Base-by-base conservation (phyloP, 2,888 invertebrate species). In the Zhuqinia jingwanae region DNA sequence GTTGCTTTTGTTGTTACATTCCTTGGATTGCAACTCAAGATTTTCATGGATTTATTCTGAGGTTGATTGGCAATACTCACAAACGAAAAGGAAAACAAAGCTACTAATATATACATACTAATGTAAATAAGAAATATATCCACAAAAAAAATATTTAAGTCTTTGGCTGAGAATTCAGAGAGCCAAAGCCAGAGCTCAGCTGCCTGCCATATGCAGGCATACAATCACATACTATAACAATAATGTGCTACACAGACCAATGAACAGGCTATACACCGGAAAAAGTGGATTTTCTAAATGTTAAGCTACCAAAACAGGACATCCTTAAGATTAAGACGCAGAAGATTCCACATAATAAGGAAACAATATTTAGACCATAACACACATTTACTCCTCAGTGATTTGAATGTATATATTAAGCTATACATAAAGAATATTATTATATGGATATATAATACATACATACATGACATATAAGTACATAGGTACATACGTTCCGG, bases 211-310 rank as follows among this genome's bases (percentile, higher is more conserved):
- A 73, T 73, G 53, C 73, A 73, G 73, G 15, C 50, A 25, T 2
- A 63, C 30, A 63, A 63, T 63, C 42, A 20, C 20, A 68, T 45
- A 25, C 20, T 68, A n/a, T n/a, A 1, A 22, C 10, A 63, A 17
- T 20, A 30, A 63, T 63, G 17, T 30, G 22, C 45, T 25, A 50
- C 50, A 73, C 73, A 53, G 73, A 50, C 73, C 50, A 73, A 73
- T 73, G 53, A 73, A 27, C 73, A 73, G 27, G 53, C 25, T 73
- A 50, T 27, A 73, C 50, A 73, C 73, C 73, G 73, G 73, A 73
- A 73, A 73, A 73, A 53, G 73, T 53, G 70, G 70, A 70, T 47
- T 70, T 50, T 73, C 50, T 73, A 50, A 73, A 73, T 73, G 73
- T 53, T 73, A 73, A 73, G 53, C 36, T 73, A 73, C 73, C 53